Evolutionary conservation across 2,888 invertebrate genomes (phyloP), one percentile per base, ranked within the genome.

Genomic region (Eupithecia centaureata): DNA sequence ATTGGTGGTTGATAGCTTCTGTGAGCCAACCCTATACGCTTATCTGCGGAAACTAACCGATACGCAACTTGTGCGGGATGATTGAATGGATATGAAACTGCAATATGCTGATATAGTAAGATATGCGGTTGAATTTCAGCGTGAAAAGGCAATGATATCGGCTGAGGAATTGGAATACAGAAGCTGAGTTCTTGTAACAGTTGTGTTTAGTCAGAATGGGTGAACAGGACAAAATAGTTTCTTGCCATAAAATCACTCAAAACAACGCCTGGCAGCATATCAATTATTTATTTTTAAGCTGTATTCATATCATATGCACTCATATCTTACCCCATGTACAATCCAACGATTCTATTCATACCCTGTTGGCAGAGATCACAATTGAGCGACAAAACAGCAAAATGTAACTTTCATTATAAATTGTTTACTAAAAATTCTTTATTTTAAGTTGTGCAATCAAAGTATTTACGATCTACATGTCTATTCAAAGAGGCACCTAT

Each of bases 61-160:
- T 27, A 28, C 28, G 54, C 54, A 56, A 25, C 38, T 28, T 42
- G 25, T 27, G 59, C 2, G 42, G 60, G 25, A 60, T 15, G 28
- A 27, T 61, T 42, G 33, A 65, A 58, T 12, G 63, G 60, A 57
- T 56, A 67, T 59, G 63, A 64, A 67, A 58, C 33, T 72, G 71
- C 27, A 47, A 57, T 54, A 56, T 38, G 32, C 38, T 33, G 38
- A 35, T 35, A 59, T 7, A 30, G 28, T 30, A 30, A 56, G 54
- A 56, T 56, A 30, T 27, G 54, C 30, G 54, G 27, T 56, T 30
- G n/a, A 56, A 25, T 56, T 56, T n/a, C 30, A 56, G 54, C 62
- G 52, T 59, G 61, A 47, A 51, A 33, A 61, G 60, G 52, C 25
- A 47, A 38, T 52, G 62, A 28, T 28, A 27, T 52, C 25, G 13